Evolutionary conservation across 1,140 invertebrate species (phyloP), one percentile per base, ranked within the genome.

Genomic region (Bombyx mori): DNA sequence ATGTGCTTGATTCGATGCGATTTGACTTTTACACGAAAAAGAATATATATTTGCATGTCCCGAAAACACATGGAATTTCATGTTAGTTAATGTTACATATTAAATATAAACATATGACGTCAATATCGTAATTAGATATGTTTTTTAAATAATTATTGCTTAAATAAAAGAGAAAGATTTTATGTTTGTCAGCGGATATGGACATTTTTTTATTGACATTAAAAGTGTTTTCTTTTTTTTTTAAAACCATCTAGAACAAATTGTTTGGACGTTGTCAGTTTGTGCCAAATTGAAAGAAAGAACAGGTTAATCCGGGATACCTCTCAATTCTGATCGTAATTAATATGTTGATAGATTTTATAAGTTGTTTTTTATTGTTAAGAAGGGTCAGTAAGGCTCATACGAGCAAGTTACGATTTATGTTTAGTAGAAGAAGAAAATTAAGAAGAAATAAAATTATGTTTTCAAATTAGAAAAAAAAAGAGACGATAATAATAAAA

Each of bases 311-410:
- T 45, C 26, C 26, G 44, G 42, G 46, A 73, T 79, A 82, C 77
- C 80, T 80, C 74, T 35, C 26, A 35, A 35, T 35, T 35, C 26
- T 68, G 66, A 74, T 66, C 69, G 72, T 79, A 69, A 71, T 82
- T 86, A 84, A 35, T 51, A 35, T 83, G 83, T 86, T 86, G 79
- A 82, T 84, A 86, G 75, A 81, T 84, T 80, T 83, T 84, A 84
- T 82, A 86, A 74, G 74, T 86, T 84, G 81, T 86, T 86, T 86
- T 47, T 84, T 86, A 86, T 86, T 83, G 75, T 86, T 86, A 84
- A 86, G 81, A 71, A 52, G 67, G 79, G 78, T 76, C 77, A 76
- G 82, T 78, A 77, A 61, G 63, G 65, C 65, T 70, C 63, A 45
- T 59, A 56, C 48, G 66, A 68, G 75, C 70, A 57, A 54, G 64